Base-by-base conservation (phyloP, 1,140 invertebrate species). In the Cydia strobilella region DNA sequence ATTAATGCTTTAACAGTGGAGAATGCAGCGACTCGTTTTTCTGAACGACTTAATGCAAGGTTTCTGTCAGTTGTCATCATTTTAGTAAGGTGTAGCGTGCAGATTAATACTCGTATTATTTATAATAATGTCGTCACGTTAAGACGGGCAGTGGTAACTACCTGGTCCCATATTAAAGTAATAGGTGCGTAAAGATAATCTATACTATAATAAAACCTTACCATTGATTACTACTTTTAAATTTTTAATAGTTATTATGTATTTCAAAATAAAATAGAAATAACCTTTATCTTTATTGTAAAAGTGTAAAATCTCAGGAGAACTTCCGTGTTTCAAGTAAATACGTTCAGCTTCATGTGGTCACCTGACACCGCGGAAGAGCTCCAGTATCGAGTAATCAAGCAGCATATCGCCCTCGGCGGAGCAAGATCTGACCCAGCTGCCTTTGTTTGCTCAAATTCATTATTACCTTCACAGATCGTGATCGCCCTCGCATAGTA, bases 291-390 rank as follows among this genome's bases (percentile, higher is more conserved):
- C 9, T 39, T 39, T 39, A 39, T 39, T 39, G 6, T 35, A 35
- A 35, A 35, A 7, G 31, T 35, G 31, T 35, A 35, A 35, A 7
- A 39, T 7, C 35, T 39, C 35, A 39, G 31, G 31, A 31, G 0
- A 39, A 39, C 35, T 39, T 39, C 10, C 2, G 9, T 59, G 20
- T 10, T 59, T 23, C 54, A 51, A 18, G n/a, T 66, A 66, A 31
- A 18, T 6, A 18, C 77, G 39, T 76, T 27, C 79, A 83, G 81
- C 83, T 85, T 79, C 78, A 78, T 88, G 87, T 83, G 85, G 84
- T 85, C 84, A 89, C 78, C 86, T 84, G 85, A 87, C 83, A 88
- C 83, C 77, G 81, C 88, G 90, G 87, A 91, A 90, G 87, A 85
- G 83, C 83, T 89, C 80, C 76, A 80, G 81, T 90, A 88, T 89